A percentile compares a stretch with the other conserved stretches of the same genome.
phyloP scores from a whole-genome alignment of 2,113 vertebrate species.

The Trematocara variabile region DNA sequence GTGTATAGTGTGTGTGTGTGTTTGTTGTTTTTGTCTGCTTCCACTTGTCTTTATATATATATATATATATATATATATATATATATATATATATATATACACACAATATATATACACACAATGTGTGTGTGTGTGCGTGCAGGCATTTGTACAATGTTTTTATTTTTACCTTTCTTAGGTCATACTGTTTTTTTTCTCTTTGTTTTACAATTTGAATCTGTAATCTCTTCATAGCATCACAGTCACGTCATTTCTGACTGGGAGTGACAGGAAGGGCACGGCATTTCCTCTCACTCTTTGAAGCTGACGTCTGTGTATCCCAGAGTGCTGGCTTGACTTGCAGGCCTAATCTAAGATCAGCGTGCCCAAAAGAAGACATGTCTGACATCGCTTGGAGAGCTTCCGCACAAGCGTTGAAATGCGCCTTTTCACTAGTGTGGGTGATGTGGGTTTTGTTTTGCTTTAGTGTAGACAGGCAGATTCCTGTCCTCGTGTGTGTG shows the following conservation, averaged over 20 bases:
- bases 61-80: background rate
- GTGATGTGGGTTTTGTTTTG: constrained; percentile 42
- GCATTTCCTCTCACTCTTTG: constrained; percentile 69
- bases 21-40: too few relatives aligned
- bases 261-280: constrained; percentile 73
- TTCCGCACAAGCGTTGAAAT: constrained; percentile 41
- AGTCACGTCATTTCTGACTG: constrained; percentile 51
- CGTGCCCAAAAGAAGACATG: constrained; percentile 60
- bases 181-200: background rate
- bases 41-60: background rate
- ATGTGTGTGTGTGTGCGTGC: rapidly evolving
- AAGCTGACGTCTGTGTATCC: constrained; percentile 48
- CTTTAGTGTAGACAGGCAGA: constrained; percentile 21
- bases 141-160: background rate
- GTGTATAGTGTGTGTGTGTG: too few relatives aligned
- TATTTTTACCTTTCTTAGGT: background rate
- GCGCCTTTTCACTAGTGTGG: background rate
- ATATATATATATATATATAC: rapidly evolving
- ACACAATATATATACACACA: background rate
- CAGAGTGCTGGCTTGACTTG: constrained; percentile 32
- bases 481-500: constrained; percentile 47
- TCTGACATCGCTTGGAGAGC: background rate
- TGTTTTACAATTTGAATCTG: constrained; percentile 2
- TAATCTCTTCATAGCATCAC: constrained; percentile 29
- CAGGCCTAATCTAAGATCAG: constrained; percentile 49